Conservation (phyloP, 2,888 invertebrate genomes). For the Amaurobius ferox region DNA sequence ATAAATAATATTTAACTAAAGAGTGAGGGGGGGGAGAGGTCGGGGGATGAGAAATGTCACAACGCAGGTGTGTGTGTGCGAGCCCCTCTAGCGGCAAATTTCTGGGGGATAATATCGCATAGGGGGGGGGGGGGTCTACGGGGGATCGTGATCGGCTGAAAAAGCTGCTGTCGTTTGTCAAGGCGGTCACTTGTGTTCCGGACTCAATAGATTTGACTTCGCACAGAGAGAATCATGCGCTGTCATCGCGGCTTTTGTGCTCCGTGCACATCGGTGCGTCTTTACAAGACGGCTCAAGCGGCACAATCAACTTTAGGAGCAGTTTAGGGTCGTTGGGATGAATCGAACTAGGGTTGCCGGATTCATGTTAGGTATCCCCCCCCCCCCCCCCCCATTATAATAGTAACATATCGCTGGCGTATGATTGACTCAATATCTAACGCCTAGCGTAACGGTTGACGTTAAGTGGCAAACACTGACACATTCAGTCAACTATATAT, state of each 20-base stretch:
- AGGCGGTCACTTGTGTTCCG: constrained; percentile 54
- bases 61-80: constrained; percentile 41
- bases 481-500: no score
- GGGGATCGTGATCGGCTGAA: background rate
- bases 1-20: background rate
- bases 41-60: background rate
- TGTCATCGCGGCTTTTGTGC: constrained; percentile 60
- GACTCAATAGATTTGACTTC: constrained; percentile 64
- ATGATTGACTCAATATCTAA: no score
- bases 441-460: no score
- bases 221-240: constrained; percentile 50
- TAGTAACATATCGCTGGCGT: no score
- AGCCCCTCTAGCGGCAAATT: constrained; percentile 68
- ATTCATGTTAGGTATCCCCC: constrained; percentile 1
- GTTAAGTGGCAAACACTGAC: no score
- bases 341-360: background rate
- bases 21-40: background rate
- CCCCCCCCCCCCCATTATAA: background rate
- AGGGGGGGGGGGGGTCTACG: background rate
- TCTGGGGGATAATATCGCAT: background rate
- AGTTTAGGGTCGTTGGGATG: constrained; percentile 35
- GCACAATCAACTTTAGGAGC: constrained; percentile 63
- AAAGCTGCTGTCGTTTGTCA: constrained; percentile 52
- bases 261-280: constrained; percentile 43
- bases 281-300: constrained; percentile 61